These are phyloP conservation scores for Zosterops japonicus DNA, from an alignment of 2,113 vertebrate genomes.

Conservation along the genomic window DNA sequence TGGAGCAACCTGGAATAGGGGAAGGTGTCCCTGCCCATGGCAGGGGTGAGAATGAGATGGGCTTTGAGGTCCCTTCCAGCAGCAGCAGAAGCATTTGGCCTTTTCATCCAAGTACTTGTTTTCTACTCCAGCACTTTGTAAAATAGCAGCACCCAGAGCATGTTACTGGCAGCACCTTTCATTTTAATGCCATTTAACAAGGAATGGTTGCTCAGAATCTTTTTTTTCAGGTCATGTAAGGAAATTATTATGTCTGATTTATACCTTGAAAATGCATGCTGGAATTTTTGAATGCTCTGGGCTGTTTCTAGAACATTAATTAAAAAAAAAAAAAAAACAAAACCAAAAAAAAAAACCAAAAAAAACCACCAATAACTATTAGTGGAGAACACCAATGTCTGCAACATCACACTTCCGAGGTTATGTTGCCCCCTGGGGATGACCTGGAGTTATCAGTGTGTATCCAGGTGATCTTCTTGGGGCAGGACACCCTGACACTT, in stretches of 20 bases:
- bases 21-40: not conserved
- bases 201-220: not conserved
- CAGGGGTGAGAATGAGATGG: not conserved
- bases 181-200: fast-evolving
- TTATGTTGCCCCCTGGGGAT: not conserved
- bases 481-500: not conserved
- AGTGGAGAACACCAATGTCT: not conserved
- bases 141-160: fast-evolving
- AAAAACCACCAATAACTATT: too few relatives aligned
- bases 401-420: not conserved
- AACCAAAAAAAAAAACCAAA: too few relatives aligned
- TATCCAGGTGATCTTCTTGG: not conserved
- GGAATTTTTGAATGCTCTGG: not conserved
- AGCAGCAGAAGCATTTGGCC: not conserved
- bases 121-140: too few relatives aligned
- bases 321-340: not conserved
- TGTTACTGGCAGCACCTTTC: not conserved
- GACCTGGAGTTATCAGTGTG: not conserved
- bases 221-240: not conserved
- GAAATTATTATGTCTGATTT: not conserved
- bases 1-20: not conserved
- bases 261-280: not conserved
- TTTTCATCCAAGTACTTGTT: not conserved
- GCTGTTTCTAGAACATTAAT: not conserved
- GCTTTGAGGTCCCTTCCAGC: not conserved